Conservation (phyloP, 2,797 vertebrate genomes). For the Perodicticus potto region DNA sequence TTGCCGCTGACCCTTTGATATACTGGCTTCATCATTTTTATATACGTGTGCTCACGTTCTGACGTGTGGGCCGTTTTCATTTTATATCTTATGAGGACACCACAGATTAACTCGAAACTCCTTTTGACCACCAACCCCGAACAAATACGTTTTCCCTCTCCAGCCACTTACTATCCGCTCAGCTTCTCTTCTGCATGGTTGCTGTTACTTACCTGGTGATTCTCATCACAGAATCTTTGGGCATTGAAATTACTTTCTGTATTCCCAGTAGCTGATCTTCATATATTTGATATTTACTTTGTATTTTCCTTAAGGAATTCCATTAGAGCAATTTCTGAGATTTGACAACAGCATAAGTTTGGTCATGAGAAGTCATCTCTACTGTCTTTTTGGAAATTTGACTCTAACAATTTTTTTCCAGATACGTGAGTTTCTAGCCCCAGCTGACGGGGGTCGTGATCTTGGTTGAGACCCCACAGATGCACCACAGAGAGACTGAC, state of each 20-base stretch:
- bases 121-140: background rate
- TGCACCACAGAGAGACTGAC: background rate
- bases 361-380: background rate
- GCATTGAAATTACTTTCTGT: background rate
- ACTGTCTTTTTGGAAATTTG: background rate
- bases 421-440: no score
- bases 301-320: background rate
- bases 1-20: background rate
- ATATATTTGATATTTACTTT: background rate
- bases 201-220: background rate
- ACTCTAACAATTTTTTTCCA: background rate
- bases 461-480: fast-evolving
- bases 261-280: background rate
- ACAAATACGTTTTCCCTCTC: background rate
- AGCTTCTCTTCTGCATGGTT: background rate
- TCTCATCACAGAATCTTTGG: background rate
- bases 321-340: background rate
- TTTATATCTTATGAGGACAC: background rate
- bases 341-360: background rate
- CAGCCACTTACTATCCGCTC: no score
- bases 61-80: background rate
- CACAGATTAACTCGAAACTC: background rate
- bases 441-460: fast-evolving
- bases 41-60: background rate
- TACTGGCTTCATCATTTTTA: background rate